Evolutionary conservation across 2,888 invertebrate genomes (phyloP), one percentile per base, ranked within the genome.

Genomic region (Gibbula magus): DNA sequence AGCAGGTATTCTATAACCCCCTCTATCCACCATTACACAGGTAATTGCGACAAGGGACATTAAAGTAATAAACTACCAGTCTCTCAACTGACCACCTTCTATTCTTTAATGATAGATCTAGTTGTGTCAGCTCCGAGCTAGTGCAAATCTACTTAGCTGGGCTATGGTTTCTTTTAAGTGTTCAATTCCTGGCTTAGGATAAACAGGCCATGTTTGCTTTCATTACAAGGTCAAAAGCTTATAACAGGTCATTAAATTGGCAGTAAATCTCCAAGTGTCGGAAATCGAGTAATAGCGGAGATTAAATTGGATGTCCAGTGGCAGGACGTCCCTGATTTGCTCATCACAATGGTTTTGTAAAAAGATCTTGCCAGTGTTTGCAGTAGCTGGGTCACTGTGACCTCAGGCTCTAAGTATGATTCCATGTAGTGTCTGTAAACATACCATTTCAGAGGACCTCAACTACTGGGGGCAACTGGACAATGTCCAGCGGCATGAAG

Each of bases 191-290:
- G 35, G 20, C 70, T 70, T 35, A n/a, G 35, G 29, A 70, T 70
- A 32, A 70, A 39, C 32, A 70, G 13, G 35, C 32, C 35, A 32
- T 70, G 70, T 70, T 70, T 70, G 70, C 70, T 70, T 70, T 32
- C 70, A 32, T 70, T 70, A 39, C 70, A 70, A 70, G 70, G 70
- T 70, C 70, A 39, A 39, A 70, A 70, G 70, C 70, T 70, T 70
- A 70, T 39, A 70, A 70, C 70, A 32, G 20, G 32, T 70, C 70
- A 70, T 70, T 70, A 70, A 35, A 70, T 70, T 70, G 32, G n/a
- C 39, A 20, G 35, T 70, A 70, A 70, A 70, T 39, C 70, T 39
- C 39, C 29, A 35, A 32, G 70, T 70, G 70, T 70, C 70, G 20
- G 70, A 70, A 70, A 39, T n/a, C 70, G 16, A 70, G 70, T 70